Conservation (phyloP, 2,888 invertebrate genomes). For the Tachina fera region DNA sequence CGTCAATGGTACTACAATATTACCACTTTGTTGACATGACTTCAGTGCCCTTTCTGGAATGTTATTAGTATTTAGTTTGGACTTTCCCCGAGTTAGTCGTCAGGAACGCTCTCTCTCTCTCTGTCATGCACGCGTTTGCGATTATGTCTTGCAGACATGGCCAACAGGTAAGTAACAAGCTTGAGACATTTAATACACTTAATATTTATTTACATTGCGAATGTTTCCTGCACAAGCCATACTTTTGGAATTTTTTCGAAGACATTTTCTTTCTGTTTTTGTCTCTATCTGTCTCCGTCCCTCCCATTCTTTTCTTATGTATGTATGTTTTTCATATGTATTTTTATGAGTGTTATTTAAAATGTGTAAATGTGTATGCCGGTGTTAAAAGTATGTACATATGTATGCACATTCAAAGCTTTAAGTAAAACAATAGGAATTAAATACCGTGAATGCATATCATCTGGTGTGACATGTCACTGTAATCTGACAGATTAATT, state of each 20-base stretch:
- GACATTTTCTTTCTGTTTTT: not conserved
- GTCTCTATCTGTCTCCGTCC: not conserved
- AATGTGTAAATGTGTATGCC: not conserved
- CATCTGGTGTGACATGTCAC: constrained; percentile 78
- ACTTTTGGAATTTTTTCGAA: not conserved
- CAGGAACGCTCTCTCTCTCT: too few species aligned
- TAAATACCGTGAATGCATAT: constrained; percentile 69
- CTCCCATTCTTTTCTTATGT: not conserved
- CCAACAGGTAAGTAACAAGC: not conserved
- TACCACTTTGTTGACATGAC: too few species aligned
- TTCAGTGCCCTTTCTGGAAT: too few species aligned
- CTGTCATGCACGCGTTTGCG: too few species aligned
- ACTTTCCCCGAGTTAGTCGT: too few species aligned
- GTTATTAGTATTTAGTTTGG: too few species aligned
- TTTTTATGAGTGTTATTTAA: constrained; percentile 10
- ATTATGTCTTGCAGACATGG: too few species aligned
- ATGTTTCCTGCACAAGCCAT: constrained; percentile 15
- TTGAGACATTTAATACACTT: constrained; percentile 34
- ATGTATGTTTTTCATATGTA: not conserved
- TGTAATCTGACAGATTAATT: constrained; percentile 82
- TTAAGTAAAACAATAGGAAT: constrained; percentile 68
- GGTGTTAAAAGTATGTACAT: not conserved
- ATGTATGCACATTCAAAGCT: constrained; percentile 41
- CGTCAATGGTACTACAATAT: too few species aligned
- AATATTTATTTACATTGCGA: constrained; percentile 32